Base-by-base conservation (phyloP, 2,113 vertebrate species). In the Atractosteus spatula region DNA sequence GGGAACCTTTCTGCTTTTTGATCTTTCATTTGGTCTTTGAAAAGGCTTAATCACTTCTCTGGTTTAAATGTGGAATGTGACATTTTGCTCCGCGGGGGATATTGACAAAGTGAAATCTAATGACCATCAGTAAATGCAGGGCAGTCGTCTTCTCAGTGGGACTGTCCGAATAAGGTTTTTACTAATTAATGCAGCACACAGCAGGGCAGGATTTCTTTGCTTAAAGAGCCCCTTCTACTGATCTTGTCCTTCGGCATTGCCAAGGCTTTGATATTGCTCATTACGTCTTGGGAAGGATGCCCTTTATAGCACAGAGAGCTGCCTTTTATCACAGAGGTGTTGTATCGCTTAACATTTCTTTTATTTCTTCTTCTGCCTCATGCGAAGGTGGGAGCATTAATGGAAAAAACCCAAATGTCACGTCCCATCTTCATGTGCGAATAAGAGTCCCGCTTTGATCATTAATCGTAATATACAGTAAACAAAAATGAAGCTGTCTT, bases 101-200 rank as follows among this genome's bases (percentile, higher is more conserved):
- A 51, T 47, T 71, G 43, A 13, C 64, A 8, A 29, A 43, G 12
- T 47, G 29, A 55, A 72, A 63, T 55, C 41, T 68, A 72, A 79
- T 76, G 80, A 78, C 66, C 42, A 66, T 71, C 57, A 66, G 75
- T 74, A 78, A 79, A 76, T 55, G 63, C 16, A 5, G 73, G 67
- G 10, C 78, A 67, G 74, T 68, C 65, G 66, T 70, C 63, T 62
- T 70, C 51, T 62, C 68, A 62, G 69, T 68, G 78, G 78, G 68
- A 55, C 47, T 16, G 59, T 68, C 68, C 29, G 66, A 59, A 71
- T 82, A 77, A 76, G 79, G 77, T 78, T 76, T 66, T 84, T 80
- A 84, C 82, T 84, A 84, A 84, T 84, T 77, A 80, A 80, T 76
- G 51, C 65, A 55, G 75, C 56, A 71, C 61, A 66, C 70, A 63